Evolutionary conservation across 2,888 invertebrate species (phyloP).

Genomic region (Apotomis betuletana): DNA sequence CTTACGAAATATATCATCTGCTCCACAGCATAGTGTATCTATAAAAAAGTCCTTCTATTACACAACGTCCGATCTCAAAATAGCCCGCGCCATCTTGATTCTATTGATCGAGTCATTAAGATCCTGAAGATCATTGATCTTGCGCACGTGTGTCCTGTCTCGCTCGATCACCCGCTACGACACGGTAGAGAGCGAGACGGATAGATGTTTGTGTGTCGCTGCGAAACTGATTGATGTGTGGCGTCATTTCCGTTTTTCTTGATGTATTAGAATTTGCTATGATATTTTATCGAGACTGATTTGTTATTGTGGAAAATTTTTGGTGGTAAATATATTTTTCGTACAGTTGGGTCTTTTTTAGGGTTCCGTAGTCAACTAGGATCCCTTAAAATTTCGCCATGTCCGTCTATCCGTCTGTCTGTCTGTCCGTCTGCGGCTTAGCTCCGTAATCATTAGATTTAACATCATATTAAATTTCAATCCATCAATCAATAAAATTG

Average conservation of each 20-base stretch:
- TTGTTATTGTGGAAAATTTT: background rate
- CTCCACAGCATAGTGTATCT: background rate
- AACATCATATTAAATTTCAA: no score
- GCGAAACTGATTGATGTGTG: constrained; percentile 20
- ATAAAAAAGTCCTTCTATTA: constrained; percentile 37
- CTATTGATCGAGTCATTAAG: constrained; percentile 42
- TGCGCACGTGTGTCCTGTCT: constrained; percentile 41
- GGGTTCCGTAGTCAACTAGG: no score
- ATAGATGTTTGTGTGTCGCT: constrained; percentile 11
- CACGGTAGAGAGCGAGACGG: constrained; percentile 7
- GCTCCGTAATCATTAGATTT: no score
- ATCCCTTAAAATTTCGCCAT: no score
- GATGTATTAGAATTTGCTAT: constrained; percentile 4
- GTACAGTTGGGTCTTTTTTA: no score
- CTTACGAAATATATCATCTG: constrained; percentile 6
- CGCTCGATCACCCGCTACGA: constrained; percentile 2
- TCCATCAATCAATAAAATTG: no score
- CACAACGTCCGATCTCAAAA: constrained; percentile 37
- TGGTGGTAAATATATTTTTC: no score
- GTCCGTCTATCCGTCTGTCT: no score
- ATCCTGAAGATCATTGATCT: constrained; percentile 49
- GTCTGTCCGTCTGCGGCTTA: no score
- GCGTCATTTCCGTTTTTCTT: constrained; percentile 28
- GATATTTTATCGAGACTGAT: constrained; percentile 16
- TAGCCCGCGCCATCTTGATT: constrained; percentile 39